Evolutionary conservation across 2,797 vertebrate species (phyloP).

Genomic region (Arrhamphus sclerolepis): DNA sequence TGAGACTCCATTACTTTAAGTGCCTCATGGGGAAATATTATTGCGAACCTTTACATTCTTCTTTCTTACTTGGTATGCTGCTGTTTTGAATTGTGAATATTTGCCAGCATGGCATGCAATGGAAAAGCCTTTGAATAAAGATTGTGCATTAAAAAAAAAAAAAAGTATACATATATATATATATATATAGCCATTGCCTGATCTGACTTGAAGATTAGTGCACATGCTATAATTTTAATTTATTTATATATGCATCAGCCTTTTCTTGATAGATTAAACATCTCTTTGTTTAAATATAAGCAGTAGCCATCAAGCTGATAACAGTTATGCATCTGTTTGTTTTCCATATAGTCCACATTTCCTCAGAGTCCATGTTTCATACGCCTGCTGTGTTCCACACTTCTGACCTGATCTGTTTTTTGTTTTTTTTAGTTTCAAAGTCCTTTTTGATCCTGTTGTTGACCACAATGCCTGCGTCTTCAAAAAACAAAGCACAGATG

Average conservation of each 20-base stretch:
- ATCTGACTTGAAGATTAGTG: constrained; percentile 29
- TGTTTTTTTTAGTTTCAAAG: constrained; percentile 59
- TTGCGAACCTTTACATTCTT: constrained; percentile 41
- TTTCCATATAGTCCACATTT: constrained; percentile 28
- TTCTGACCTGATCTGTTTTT: constrained; percentile 46
- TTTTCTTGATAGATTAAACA: constrained; percentile 38
- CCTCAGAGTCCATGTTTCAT: constrained; percentile 12
- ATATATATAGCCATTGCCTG: constrained; percentile 17
- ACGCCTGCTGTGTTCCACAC: constrained; percentile 30
- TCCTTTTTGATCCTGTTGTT: constrained; percentile 35
- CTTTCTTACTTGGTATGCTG: constrained; percentile 52
- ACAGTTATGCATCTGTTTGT: constrained; percentile 28
- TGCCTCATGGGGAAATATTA: constrained; percentile 74
- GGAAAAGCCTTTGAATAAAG: constrained; percentile 33
- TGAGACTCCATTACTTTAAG: constrained; percentile 74
- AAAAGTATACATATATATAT: too few relatives aligned
- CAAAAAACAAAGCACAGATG: constrained; percentile 39
- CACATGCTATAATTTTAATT: constrained; percentile 22
- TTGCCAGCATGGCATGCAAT: constrained; percentile 62
- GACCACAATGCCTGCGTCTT: constrained; percentile 32
- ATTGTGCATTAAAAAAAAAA: constrained; percentile 36
- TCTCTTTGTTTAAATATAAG: constrained; percentile 27
- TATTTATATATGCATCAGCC: neutral
- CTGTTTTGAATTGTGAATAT: constrained; percentile 51
- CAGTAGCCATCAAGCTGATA: neutral